phyloP scores from a whole-genome alignment of 2,888 invertebrate species.

The Bedellia somnulentella region DNA sequence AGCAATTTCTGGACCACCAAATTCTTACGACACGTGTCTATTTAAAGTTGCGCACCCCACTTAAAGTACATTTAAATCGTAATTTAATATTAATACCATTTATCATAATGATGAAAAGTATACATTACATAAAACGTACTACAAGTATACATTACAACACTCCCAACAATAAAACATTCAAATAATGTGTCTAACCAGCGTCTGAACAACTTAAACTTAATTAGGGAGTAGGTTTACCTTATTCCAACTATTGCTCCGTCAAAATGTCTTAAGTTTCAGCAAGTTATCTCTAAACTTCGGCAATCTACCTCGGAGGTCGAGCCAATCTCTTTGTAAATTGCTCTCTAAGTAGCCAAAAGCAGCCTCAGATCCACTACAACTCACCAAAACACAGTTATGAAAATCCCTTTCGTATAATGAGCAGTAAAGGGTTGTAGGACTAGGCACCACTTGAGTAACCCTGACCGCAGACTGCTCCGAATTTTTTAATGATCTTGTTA shows the following conservation, averaged over 20 bases:
- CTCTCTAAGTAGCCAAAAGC: conserved; percentile 47
- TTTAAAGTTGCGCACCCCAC: no score
- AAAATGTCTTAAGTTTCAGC: conserved; percentile 51
- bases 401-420: conserved; percentile 32
- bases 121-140: no score
- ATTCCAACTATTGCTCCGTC: conserved; percentile 52
- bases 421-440: conserved; percentile 20
- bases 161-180: conserved; percentile 16
- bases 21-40: no score
- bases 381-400: conserved; percentile 31
- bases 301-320: conserved; percentile 51
- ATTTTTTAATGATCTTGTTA: no score
- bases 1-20: no score
- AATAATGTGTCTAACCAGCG: conserved; percentile 24
- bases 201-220: conserved; percentile 37
- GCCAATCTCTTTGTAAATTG: conserved; percentile 48
- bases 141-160: no score
- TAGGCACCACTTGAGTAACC: conserved; percentile 10
- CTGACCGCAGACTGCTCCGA: no score
- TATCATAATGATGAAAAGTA: no score
- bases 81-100: no score
- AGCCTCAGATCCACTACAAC: conserved; percentile 21
- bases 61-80: no score
- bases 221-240: conserved; percentile 51
- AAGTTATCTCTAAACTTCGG: conserved; percentile 52